A percentile compares a stretch with the other conserved stretches of the same genome.
phyloP scores from a whole-genome alignment of 37 sponge, comb jelly and placozoan genomes.

The Diacarnus erythraeanus region DNA sequence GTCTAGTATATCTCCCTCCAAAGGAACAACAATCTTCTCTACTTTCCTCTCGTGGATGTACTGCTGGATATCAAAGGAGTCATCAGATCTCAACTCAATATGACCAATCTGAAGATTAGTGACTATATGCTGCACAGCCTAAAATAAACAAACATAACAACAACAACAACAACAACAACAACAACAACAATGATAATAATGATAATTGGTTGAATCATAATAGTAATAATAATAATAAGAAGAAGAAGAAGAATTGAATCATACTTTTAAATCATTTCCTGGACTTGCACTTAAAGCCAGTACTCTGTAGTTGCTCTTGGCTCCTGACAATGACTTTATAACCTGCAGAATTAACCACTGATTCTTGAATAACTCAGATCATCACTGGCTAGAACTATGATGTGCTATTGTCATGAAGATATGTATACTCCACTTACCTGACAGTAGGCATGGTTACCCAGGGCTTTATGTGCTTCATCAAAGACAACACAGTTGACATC shows the following conservation, averaged over 20 bases:
- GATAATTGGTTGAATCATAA: neutral
- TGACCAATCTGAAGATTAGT: slow-evolving; percentile 87
- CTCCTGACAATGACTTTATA: slow-evolving; percentile 61
- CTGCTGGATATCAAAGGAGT: slow-evolving; percentile 89
- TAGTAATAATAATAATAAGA: neutral
- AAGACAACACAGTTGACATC: slow-evolving; percentile 90
- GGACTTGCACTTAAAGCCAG: slow-evolving; percentile 97
- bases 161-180: neutral
- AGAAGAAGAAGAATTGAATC: neutral
- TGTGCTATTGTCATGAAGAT: neutral
- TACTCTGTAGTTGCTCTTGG: slow-evolving; percentile 72
- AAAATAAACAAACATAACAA: neutral
- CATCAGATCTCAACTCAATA: slow-evolving; percentile 94
- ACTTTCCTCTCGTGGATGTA: slow-evolving; percentile 86
- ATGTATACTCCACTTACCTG: slow-evolving; percentile 84
- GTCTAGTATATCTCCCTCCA: slow-evolving; percentile 80
- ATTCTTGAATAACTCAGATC: neutral
- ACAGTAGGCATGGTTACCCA: slow-evolving; percentile 97
- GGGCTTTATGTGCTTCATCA: slow-evolving; percentile 99
- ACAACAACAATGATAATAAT: neutral
- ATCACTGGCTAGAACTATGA: neutral
- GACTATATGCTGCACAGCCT: slow-evolving; percentile 95
- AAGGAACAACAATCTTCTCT: slow-evolving; percentile 85
- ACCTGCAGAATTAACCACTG: slow-evolving; percentile 59
- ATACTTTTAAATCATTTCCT: slow-evolving; percentile 89